Percentiles rank a stretch among this genome's conserved stretches.
Evolutionary conservation across 2,888 invertebrate genomes (phyloP).

Genomic region (Periphyllus acericola): DNA sequence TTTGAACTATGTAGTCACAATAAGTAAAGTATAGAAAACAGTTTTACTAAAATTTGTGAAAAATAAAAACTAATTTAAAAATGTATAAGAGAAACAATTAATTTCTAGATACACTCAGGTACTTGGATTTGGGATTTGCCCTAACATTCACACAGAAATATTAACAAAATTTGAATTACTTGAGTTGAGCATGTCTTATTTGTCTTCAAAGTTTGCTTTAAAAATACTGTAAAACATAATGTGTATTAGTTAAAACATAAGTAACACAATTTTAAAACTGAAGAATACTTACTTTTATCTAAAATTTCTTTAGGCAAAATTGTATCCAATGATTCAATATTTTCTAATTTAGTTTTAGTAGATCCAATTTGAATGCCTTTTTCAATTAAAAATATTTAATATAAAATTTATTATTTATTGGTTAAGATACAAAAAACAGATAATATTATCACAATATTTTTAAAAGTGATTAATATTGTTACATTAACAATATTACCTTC

Average conservation of each 20-base stretch:
- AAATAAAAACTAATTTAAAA: neutral
- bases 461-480: neutral
- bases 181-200: slow-evolving; percentile 24
- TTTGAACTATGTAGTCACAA: too few species aligned
- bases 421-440: neutral
- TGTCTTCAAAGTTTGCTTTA: neutral
- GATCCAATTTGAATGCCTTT: slow-evolving; percentile 52
- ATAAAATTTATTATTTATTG: neutral
- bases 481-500: slow-evolving; percentile 27
- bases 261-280: neutral
- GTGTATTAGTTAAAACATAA: neutral
- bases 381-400: neutral
- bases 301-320: slow-evolving; percentile 46
- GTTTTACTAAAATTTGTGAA: neutral
- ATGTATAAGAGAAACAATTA: too few species aligned
- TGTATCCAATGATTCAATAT: slow-evolving; percentile 45
- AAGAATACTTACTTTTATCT: slow-evolving; percentile 40
- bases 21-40: too few species aligned
- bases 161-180: slow-evolving; percentile 7
- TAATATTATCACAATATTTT: neutral
- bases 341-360: slow-evolving; percentile 52
- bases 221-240: slow-evolving; percentile 37
- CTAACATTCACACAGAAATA: neutral
- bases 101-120: too few species aligned
- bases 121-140: too few species aligned